These are phyloP conservation scores for Entomobrya proxima DNA, from an alignment of 2,888 invertebrate genomes.

Conservation along the genomic window DNA sequence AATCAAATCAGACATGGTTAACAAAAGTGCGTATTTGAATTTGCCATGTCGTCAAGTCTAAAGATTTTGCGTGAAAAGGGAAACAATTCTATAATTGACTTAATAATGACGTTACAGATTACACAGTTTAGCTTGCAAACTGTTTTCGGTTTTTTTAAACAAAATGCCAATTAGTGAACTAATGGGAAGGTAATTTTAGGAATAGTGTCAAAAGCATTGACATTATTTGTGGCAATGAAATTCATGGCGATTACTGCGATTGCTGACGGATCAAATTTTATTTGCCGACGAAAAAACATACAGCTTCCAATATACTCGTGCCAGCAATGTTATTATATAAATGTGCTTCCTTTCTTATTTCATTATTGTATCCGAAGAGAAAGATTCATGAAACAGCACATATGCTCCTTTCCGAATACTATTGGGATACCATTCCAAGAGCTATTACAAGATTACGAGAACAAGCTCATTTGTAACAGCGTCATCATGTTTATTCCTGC, in stretches of 20 bases:
- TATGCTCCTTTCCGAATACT: background rate
- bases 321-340: background rate
- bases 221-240: too few relatives aligned
- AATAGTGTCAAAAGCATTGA: too few relatives aligned
- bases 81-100: background rate
- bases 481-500: background rate
- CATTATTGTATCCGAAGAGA: background rate
- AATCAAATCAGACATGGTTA: too few relatives aligned
- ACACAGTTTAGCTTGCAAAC: background rate
- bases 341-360: background rate
- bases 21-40: too few relatives aligned
- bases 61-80: background rate
- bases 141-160: too few relatives aligned
- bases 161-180: too few relatives aligned
- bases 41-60: too few relatives aligned
- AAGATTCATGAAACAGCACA: background rate
- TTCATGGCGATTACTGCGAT: background rate
- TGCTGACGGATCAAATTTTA: conserved; percentile 19
- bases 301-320: background rate
- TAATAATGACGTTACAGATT: conserved; percentile 13
- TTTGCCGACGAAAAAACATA: background rate
- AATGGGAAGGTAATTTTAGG: too few relatives aligned
- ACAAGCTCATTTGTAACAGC: background rate
- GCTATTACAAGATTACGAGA: conserved; percentile 8
- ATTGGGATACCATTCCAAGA: conserved; percentile 23